Evolutionary conservation across 2,113 vertebrate species (phyloP), one percentile per base, ranked within the genome.

Genomic region (Nibea albiflora): DNA sequence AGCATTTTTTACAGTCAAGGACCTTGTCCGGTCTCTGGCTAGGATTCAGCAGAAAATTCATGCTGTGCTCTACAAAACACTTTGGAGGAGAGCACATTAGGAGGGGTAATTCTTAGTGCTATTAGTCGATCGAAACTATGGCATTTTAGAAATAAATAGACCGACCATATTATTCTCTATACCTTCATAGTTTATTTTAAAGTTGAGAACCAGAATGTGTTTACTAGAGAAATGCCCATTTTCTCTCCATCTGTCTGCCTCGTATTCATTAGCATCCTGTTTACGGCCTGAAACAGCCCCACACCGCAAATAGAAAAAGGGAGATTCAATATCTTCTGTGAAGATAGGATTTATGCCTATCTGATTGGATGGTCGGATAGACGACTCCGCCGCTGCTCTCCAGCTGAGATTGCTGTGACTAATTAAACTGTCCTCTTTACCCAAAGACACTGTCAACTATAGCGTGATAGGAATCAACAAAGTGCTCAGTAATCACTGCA

Each of bases 391-490:
- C 64, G 53, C 19, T 71, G 56, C 72, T 66, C 67, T 80, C 54
- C 44, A 74, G 12, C 73, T 67, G 63, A 85, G 87, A 86, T 80
- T 70, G 53, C 70, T 31, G 57, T 61, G 74, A 76, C 77, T 88
- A 85, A 89, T 89, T 86, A 85, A 84, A 77, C 82, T 82, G 86
- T 85, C 84, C 65, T 72, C 57, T 85, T 56, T 67, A 19, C 31
- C 70, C 52, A 70, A 52, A 79, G 49, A 67, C 67, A 24, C 72
- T 69, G 67, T 86, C 80, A 72, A 60, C 67, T 61, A 42, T n/a
- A 5, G 15, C 39, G 35, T 73, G 81, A 81, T 83, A 75, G 69
- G 77, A 90, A 82, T 87, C 68, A 54, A 66, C 28, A 44, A 71
- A 78, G 42, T 83, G 60, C 64, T 61, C 26, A 2, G 49, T 77